Evolutionary conservation across 1,140 invertebrate species (phyloP).

Genomic region (Oreohelix idahoensis): DNA sequence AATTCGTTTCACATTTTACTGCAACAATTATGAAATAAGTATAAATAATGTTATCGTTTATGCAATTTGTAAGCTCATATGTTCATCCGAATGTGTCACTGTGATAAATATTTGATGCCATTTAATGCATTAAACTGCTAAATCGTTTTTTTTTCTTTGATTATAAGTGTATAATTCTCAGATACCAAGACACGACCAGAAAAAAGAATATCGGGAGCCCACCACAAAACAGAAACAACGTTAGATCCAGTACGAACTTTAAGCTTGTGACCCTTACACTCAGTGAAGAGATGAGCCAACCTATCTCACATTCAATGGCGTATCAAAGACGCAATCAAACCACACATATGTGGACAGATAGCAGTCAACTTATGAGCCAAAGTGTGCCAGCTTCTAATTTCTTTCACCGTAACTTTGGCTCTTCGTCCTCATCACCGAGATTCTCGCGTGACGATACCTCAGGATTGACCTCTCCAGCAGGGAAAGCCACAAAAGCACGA

Average conservation of each 20-base stretch:
- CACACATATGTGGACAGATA: conserved; percentile 39
- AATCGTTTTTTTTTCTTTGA: too few relatives aligned
- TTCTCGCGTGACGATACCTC: conserved; percentile 45
- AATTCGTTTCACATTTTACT: too few relatives aligned
- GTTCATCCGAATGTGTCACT: too few relatives aligned
- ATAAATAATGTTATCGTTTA: too few relatives aligned
- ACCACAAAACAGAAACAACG: background rate
- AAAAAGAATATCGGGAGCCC: background rate
- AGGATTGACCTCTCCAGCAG: conserved; percentile 20
- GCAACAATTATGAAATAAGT: too few relatives aligned
- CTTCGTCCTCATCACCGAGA: conserved; percentile 27
- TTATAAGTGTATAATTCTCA: background rate
- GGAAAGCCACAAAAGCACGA: conserved; percentile 4
- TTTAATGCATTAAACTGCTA: too few relatives aligned
- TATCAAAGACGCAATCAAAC: conserved; percentile 45
- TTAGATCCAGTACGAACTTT: background rate
- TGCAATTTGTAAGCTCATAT: too few relatives aligned
- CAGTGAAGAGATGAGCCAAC: background rate
- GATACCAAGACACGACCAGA: background rate
- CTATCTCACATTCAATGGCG: conserved; percentile 10
- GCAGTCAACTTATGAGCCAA: conserved; percentile 32
- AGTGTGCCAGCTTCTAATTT: conserved; percentile 33
- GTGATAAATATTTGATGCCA: too few relatives aligned
- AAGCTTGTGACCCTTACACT: background rate
- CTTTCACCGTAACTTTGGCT: conserved; percentile 30